phyloP scores from a whole-genome alignment of 30 jellyfish, hydroid and myxozoan genomes.

The Pseudorhiza aurosa region DNA sequence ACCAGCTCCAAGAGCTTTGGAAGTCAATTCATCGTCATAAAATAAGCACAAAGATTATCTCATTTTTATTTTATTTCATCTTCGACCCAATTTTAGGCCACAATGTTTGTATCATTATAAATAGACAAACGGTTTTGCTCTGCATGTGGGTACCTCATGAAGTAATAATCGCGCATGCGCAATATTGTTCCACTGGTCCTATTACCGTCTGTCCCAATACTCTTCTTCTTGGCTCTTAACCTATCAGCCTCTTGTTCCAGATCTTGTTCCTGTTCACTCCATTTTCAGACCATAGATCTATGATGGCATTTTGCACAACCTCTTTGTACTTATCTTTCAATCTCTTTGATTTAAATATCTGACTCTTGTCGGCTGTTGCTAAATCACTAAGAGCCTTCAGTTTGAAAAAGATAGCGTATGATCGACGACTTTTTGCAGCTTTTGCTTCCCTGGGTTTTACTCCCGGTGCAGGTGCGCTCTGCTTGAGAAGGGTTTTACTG shows the following conservation, averaged over 20 bases:
- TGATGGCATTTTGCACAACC: too few species aligned
- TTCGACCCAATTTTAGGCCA: background rate
- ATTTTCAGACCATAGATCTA: conserved; percentile 63
- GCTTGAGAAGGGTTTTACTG: too few species aligned
- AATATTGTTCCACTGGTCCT: conserved; percentile 23
- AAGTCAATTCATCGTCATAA: conserved; percentile 46
- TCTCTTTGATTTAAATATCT: too few species aligned
- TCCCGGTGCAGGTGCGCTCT: too few species aligned
- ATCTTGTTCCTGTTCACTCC: conserved; percentile 52
- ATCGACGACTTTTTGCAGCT: too few species aligned
- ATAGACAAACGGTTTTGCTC: conserved; percentile 6
- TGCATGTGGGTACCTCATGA: conserved; percentile 9
- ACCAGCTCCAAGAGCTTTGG: conserved; percentile 14
- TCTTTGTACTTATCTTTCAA: too few species aligned
- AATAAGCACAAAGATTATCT: conserved; percentile 38
- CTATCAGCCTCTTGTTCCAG: conserved; percentile 52
- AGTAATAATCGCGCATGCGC: conserved; percentile 27
- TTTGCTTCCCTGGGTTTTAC: too few species aligned
- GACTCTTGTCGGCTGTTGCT: too few species aligned
- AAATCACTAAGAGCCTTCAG: too few species aligned
- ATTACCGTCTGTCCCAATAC: conserved; percentile 41
- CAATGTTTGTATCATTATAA: background rate
- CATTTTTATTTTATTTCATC: conserved; percentile 40
- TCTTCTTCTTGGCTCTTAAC: conserved; percentile 41
- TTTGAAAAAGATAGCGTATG: too few species aligned